Evolutionary conservation across 2,113 vertebrate genomes (phyloP).

Genomic region (Pseudorhombus dupliciocellatus): DNA sequence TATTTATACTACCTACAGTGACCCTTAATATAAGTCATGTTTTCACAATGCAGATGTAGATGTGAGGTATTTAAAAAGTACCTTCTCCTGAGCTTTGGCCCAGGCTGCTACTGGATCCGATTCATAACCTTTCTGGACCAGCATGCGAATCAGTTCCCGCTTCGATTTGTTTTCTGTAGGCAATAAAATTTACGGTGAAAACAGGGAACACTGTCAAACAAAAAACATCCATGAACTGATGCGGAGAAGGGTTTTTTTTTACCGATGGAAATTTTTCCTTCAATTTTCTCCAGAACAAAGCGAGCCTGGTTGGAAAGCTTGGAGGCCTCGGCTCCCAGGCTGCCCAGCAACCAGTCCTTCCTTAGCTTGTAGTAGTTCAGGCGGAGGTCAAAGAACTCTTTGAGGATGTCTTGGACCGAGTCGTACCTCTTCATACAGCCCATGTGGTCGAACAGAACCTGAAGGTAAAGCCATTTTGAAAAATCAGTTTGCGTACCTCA

Average conservation of each 20-base stretch:
- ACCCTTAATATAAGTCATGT: too few species aligned
- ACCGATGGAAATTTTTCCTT: conserved; percentile 96
- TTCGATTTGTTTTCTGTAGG: conserved; percentile 95
- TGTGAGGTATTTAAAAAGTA: conserved; percentile 55
- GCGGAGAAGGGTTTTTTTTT: conserved; percentile 21
- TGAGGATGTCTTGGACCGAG: conserved; percentile 95
- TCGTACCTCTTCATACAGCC: conserved; percentile 98
- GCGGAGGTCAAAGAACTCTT: conserved; percentile 96
- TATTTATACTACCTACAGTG: not conserved
- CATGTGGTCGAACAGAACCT: conserved; percentile 99
- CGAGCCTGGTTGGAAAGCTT: conserved; percentile 98
- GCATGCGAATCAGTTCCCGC: conserved; percentile 94
- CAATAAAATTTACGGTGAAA: not conserved
- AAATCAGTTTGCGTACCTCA: not conserved
- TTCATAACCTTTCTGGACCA: conserved; percentile 95
- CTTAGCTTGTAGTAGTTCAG: conserved; percentile 95
- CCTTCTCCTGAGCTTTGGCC: conserved; percentile 97
- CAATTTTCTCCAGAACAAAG: conserved; percentile 97
- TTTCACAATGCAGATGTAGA: not conserved
- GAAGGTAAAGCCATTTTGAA: not conserved
- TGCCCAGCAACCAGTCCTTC: conserved; percentile 95
- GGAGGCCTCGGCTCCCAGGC: conserved; percentile 91
- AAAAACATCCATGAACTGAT: not conserved
- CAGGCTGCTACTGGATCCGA: conserved; percentile 97
- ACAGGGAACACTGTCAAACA: not conserved